These are phyloP conservation scores for Stramonita haemastoma DNA, from an alignment of 2,888 invertebrate species.

Conservation along the genomic window DNA sequence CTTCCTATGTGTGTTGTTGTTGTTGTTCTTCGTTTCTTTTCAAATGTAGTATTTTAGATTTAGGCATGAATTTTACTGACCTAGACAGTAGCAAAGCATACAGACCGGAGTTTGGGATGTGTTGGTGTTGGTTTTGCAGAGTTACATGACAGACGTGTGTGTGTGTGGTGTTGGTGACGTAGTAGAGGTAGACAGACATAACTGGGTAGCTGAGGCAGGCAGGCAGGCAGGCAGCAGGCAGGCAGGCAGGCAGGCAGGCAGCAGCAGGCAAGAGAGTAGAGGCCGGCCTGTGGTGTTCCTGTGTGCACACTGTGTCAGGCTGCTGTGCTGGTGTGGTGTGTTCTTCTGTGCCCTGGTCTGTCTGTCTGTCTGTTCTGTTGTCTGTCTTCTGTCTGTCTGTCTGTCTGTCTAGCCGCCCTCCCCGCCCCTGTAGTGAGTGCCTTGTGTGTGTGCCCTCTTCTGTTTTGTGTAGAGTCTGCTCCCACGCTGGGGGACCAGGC, in stretches of 20 bases:
- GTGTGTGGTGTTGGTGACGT: background rate
- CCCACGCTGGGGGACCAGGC: constrained; percentile 46
- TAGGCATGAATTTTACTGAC: no score
- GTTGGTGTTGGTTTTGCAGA: background rate
- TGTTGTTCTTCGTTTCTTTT: no score
- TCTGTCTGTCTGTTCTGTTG: background rate
- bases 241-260: background rate
- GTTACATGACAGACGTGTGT: background rate
- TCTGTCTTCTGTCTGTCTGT: background rate
- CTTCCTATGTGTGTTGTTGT: no score
- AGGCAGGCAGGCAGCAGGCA: background rate
- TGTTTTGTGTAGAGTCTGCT: constrained; percentile 49
- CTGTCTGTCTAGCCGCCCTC: background rate
- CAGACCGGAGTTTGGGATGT: no score
- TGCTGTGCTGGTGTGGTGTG: background rate
- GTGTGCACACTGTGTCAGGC: background rate
- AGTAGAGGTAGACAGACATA: background rate
- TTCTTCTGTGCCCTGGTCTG: no score
- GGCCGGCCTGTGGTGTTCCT: background rate
- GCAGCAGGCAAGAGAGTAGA: no score
- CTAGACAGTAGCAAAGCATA: no score
- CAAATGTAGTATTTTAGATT: no score
- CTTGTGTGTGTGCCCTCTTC: constrained; percentile 32
- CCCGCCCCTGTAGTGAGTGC: constrained; percentile 9
- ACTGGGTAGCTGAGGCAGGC: background rate